A percentile compares a stretch with the other conserved stretches of the same genome.
These are phyloP conservation scores for Liparis tanakae DNA, from an alignment of 2,797 vertebrate species.

Conservation along the genomic window DNA sequence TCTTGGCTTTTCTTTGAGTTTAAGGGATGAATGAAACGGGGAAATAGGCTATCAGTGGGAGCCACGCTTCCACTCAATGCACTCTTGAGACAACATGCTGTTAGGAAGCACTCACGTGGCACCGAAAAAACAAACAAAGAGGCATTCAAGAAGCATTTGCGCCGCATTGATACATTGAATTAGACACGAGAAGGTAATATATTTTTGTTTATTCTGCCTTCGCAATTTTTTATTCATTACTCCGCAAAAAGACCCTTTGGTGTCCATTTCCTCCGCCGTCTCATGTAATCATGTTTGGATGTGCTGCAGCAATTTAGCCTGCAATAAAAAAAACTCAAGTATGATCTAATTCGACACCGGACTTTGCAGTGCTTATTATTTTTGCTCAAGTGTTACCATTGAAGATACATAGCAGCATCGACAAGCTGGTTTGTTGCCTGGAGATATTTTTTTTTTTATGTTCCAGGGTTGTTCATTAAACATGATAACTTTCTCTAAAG, in stretches of 20 bases:
- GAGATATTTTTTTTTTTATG: background rate
- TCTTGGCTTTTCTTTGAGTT: conserved; percentile 22
- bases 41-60: conserved; percentile 36
- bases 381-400: conserved; percentile 26
- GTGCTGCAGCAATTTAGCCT: conserved; percentile 20
- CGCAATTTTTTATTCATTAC: conserved; percentile 44
- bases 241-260: conserved; percentile 30
- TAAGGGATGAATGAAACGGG: conserved; percentile 38
- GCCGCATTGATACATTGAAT: conserved; percentile 42
- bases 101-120: conserved; percentile 44
- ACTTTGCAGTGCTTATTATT: conserved; percentile 10
- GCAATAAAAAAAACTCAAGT: conserved; percentile 35
- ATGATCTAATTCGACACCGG: conserved; percentile 38
- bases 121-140: conserved; percentile 28
- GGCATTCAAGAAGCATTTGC: conserved; percentile 43
- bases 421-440: conserved; percentile 5
- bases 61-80: conserved; percentile 18
- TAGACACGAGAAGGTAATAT: conserved; percentile 36
- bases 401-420: conserved; percentile 16
- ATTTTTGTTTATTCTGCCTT: conserved; percentile 47
- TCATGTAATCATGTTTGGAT: conserved; percentile 30
- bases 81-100: conserved; percentile 35
- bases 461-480: conserved; percentile 12
- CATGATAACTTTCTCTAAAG: conserved; percentile 11
- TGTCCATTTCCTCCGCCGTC: conserved; percentile 47